These are phyloP conservation scores for Myotis lucifugus DNA, from an alignment of 2,113 vertebrate genomes.

Conservation along the genomic window DNA sequence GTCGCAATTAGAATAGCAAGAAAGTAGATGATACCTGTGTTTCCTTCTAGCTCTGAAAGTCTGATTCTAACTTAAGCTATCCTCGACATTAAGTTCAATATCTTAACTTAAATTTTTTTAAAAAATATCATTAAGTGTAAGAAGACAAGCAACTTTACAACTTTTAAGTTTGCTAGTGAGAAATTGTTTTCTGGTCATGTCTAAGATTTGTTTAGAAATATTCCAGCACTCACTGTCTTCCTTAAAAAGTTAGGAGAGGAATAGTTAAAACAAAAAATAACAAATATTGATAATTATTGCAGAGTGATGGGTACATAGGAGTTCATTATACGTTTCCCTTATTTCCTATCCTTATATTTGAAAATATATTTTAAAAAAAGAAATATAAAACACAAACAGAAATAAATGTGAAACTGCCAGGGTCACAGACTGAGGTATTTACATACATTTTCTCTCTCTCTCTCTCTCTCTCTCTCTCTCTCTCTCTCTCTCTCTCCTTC, in stretches of 20 bases:
- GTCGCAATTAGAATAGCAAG: background rate
- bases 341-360: background rate
- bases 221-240: background rate
- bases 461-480: background rate
- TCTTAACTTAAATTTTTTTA: background rate
- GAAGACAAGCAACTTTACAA: background rate
- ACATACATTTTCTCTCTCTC: background rate
- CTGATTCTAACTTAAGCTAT: background rate
- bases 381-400: background rate
- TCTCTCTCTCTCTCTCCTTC: background rate
- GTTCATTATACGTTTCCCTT: background rate
- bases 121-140: background rate
- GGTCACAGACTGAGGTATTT: background rate
- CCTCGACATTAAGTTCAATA: background rate
- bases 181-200: background rate
- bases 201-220: slow-evolving; percentile 29
- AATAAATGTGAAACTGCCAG: background rate
- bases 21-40: background rate
- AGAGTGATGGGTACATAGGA: background rate
- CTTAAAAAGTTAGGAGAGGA: background rate
- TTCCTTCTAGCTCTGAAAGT: slow-evolving; percentile 2
- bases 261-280: slow-evolving; percentile 22
- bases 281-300: background rate
- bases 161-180: background rate
- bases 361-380: background rate